These are phyloP conservation scores for Danio aesculapii DNA, from an alignment of 2,797 vertebrate species.

Conservation along the genomic window DNA sequence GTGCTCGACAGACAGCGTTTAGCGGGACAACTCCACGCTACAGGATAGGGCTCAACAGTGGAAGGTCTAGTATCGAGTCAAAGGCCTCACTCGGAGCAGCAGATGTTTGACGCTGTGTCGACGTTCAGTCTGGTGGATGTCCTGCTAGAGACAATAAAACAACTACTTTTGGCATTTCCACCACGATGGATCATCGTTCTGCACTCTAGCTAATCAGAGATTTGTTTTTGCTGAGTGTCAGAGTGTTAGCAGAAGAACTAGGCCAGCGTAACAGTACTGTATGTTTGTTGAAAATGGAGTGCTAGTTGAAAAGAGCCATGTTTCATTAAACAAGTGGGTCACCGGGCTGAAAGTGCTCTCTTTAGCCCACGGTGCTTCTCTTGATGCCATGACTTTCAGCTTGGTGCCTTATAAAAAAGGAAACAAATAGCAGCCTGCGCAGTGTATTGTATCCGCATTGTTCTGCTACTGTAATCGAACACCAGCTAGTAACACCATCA, in stretches of 20 bases:
- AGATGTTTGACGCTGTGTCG: slow-evolving; percentile 64
- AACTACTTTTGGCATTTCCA: slow-evolving; percentile 17
- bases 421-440: background rate
- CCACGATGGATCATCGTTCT: background rate
- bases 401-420: background rate
- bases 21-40: slow-evolving; percentile 56
- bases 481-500: background rate
- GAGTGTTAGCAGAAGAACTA: slow-evolving; percentile 35
- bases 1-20: slow-evolving; percentile 72
- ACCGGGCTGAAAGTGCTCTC: slow-evolving; percentile 36
- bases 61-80: slow-evolving; percentile 46
- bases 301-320: slow-evolving; percentile 35
- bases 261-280: slow-evolving; percentile 19
- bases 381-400: slow-evolving; percentile 33
- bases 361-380: slow-evolving; percentile 29
- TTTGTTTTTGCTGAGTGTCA: slow-evolving; percentile 27
- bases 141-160: slow-evolving; percentile 30
- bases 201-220: slow-evolving; percentile 9
- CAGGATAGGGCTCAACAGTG: slow-evolving; percentile 61
- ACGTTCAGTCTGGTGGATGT: slow-evolving; percentile 49
- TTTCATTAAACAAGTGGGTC: slow-evolving; percentile 55
- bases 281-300: slow-evolving; percentile 42
- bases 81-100: slow-evolving; percentile 64
- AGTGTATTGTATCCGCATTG: slow-evolving; percentile 4
- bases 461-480: background rate